phyloP scores from a whole-genome alignment of 2,113 vertebrate genomes.

The Ivindomyrus marchei region DNA sequence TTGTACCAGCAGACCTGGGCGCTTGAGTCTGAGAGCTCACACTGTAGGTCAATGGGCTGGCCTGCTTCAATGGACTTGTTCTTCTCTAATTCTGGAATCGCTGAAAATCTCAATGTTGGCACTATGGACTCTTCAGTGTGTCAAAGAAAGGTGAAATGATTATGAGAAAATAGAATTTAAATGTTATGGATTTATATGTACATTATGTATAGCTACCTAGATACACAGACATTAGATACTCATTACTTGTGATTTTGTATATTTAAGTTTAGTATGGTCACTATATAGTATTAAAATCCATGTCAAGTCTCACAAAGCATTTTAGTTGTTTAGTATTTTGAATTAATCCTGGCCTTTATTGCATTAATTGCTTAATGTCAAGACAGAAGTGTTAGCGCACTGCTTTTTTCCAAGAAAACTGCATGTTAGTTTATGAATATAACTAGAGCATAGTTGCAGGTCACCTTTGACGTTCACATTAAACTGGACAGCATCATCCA shows the following conservation, averaged over 20 bases:
- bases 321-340: conserved; percentile 1
- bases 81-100: conserved; percentile 55
- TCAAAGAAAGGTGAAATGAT: conserved; percentile 15
- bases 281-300: not conserved
- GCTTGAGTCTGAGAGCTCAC: conserved; percentile 60
- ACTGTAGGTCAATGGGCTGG: conserved; percentile 54
- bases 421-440: conserved; percentile 9
- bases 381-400: not conserved
- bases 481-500: conserved; percentile 55
- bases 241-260: not conserved
- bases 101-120: conserved; percentile 63
- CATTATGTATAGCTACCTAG: not conserved
- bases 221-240: not conserved
- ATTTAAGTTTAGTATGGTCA: not conserved
- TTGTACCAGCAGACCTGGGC: conserved; percentile 65
- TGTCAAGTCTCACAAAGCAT: not conserved
- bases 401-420: not conserved
- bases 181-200: not conserved
- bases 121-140: conserved; percentile 37
- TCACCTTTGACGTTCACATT: conserved; percentile 54
- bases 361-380: not conserved
- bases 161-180: not conserved
- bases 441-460: not conserved
- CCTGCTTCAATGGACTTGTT: conserved; percentile 53
- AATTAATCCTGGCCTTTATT: not conserved